phyloP scores from a whole-genome alignment of 2,113 vertebrate species.

The Xerus inauris region DNA sequence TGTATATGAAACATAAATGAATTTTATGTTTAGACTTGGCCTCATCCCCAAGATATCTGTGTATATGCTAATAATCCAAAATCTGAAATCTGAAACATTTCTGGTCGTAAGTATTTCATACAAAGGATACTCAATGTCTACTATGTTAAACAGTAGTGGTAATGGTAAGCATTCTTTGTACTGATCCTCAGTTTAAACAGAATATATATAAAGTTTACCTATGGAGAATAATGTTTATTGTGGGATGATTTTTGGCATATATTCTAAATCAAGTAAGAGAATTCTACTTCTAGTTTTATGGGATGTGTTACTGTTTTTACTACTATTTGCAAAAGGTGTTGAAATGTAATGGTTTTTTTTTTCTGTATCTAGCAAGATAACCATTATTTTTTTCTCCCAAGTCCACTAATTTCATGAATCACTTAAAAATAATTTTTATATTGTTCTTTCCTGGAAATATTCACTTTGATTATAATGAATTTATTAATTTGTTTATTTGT shows the following conservation, averaged over 20 bases:
- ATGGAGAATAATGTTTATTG: background rate
- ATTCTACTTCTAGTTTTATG: background rate
- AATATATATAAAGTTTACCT: background rate
- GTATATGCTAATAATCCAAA: background rate
- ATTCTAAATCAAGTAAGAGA: background rate
- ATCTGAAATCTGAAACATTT: background rate
- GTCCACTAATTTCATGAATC: slow-evolving; percentile 14
- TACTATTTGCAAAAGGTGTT: background rate
- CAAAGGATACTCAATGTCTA: no score
- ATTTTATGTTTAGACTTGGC: background rate
- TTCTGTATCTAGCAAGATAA: background rate
- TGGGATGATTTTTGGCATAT: background rate
- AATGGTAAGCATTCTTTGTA: background rate
- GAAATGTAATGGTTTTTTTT: background rate
- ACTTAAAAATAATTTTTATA: slow-evolving; percentile 44
- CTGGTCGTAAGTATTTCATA: background rate
- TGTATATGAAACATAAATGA: background rate
- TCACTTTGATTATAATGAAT: background rate
- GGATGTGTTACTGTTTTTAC: slow-evolving; percentile 13
- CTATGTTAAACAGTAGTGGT: background rate
- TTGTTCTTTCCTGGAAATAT: slow-evolving; percentile 31
- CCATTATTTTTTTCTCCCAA: background rate
- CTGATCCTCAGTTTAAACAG: background rate
- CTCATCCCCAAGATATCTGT: background rate
- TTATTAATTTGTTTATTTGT: background rate